Percentiles rank a stretch among this genome's conserved stretches.
phyloP scores from a whole-genome alignment of 1,140 invertebrate genomes.

The Drosophila dunni region DNA sequence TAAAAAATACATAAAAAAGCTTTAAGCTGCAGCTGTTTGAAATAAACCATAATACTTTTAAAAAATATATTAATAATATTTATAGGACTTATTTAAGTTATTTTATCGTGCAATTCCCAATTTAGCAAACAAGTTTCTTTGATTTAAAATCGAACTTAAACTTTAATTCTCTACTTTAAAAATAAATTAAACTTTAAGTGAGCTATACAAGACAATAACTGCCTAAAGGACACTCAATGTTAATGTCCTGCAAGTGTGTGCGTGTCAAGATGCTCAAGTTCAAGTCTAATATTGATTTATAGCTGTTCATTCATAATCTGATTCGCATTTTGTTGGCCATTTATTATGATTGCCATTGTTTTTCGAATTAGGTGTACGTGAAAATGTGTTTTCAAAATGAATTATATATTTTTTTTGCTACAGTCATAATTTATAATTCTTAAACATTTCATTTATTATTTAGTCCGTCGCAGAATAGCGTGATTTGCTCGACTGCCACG shows the following conservation, averaged over 20 bases:
- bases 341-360: background rate
- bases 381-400: background rate
- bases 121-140: too few species aligned
- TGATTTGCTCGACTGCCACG: conserved; percentile 11
- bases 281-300: background rate
- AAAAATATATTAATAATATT: too few species aligned
- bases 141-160: background rate
- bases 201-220: background rate
- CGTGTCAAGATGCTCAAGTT: background rate
- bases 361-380: background rate
- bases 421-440: conserved; percentile 2
- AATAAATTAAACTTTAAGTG: background rate
- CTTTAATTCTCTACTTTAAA: background rate
- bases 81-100: too few species aligned
- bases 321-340: conserved; percentile 1
- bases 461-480: conserved; percentile 4
- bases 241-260: background rate
- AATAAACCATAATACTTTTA: too few species aligned
- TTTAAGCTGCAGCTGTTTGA: too few species aligned
- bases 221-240: background rate
- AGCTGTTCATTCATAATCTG: background rate
- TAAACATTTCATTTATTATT: conserved; percentile 33
- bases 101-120: too few species aligned
- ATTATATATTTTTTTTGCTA: background rate
- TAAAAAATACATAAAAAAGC: too few species aligned